Evolutionary conservation across 2,113 vertebrate species (phyloP), one percentile per base, ranked within the genome.

Genomic region (Paraplagusia blochii): DNA sequence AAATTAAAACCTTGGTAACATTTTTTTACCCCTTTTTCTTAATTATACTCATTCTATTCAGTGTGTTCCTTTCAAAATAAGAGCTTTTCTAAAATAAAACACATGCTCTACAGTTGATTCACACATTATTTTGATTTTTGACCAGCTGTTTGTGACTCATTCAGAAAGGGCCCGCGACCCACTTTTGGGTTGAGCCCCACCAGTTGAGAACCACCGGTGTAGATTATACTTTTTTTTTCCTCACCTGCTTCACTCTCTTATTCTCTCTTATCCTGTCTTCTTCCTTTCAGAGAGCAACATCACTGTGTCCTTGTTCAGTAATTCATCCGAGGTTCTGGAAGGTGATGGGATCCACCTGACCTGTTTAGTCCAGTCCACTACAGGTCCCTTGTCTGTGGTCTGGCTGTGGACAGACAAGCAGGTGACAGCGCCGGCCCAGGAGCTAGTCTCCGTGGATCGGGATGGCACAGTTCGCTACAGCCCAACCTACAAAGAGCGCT

Each of bases 321-420:
- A 97, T 13, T 85, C 93, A 63, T 95, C 93, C 1, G 87, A 77
- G 75, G 88, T 97, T 56, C 87, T 95, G 10, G 97, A 99, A 74
- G 97, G 96, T 0, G 92, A 95, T 34, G 89, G 82, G 76, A 88
- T 99, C 79, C 92, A 86, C 74, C 80, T 99, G 84, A 90, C 85
- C 74, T 99, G 97, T 85, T 87, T 65, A 0, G 86, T 95, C 67
- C 90, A 90, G 50, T 88, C 91, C 0, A 88, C 86, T 1, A 60
- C 89, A 15, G 93, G 91, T 61, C 91, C 89, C 3, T 85, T 98
- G 61, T 96, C 97, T 0, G 74, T 97, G 40, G 36, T 83, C 53
- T 99, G 97, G 97, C 91, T 92, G 81, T 89, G 94, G 54, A 74
- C 87, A 47, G 93, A 95, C 83, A 90, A 88, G 73, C 89, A 93